phyloP scores from a whole-genome alignment of 1,140 invertebrate genomes.

The Caenorhabditis inopinata region DNA sequence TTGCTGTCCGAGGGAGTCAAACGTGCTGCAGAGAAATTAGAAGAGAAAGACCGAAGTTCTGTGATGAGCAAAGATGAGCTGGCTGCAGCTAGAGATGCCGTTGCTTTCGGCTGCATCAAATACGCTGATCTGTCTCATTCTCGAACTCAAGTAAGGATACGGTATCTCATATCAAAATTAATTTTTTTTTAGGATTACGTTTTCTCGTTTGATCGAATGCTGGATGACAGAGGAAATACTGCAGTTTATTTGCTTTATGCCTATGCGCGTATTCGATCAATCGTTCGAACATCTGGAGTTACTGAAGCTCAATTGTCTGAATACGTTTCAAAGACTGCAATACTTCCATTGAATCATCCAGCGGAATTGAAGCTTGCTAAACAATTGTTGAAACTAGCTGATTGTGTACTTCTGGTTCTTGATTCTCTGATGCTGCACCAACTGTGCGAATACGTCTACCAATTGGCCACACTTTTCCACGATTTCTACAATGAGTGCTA shows the following conservation, averaged over 20 bases:
- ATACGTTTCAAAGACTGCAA: constrained; percentile 37
- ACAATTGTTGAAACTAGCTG: constrained; percentile 71
- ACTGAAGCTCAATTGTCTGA: constrained; percentile 42
- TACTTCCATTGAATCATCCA: constrained; percentile 76
- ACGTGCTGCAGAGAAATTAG: constrained; percentile 80
- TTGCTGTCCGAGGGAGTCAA: constrained; percentile 91
- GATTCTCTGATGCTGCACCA: constrained; percentile 83
- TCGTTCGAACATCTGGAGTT: constrained; percentile 78
- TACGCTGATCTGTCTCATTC: constrained; percentile 95
- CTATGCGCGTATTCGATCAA: constrained; percentile 83
- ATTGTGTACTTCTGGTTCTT: constrained; percentile 80
- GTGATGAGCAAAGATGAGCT: constrained; percentile 80
- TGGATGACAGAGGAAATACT: constrained; percentile 97
- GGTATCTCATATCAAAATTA: not conserved
- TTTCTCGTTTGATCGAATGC: constrained; percentile 98
- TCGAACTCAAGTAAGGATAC: constrained; percentile 71
- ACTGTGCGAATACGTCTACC: constrained; percentile 92
- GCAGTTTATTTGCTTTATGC: constrained; percentile 96
- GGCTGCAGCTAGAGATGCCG: constrained; percentile 79
- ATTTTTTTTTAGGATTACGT: constrained; percentile 78
- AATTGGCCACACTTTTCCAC: constrained; percentile 84
- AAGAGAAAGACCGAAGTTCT: constrained; percentile 86
- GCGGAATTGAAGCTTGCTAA: constrained; percentile 94
- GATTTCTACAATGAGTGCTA: constrained; percentile 99
- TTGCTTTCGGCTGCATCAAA: constrained; percentile 97